Percentiles rank a stretch among this genome's conserved stretches.
Evolutionary conservation across 1,140 invertebrate species (phyloP).

Genomic region (Monomorium pharaonis): DNA sequence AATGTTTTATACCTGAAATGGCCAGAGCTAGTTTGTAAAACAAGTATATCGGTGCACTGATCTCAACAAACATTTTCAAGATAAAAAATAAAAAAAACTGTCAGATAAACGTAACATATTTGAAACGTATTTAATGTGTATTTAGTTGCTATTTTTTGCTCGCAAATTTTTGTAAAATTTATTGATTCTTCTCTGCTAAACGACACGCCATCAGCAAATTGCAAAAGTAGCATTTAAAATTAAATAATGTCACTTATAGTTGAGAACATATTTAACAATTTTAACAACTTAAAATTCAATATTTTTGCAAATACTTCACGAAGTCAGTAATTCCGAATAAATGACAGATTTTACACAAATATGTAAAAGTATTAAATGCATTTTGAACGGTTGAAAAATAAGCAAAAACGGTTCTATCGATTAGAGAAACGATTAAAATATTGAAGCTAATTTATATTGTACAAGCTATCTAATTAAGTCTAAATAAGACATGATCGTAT

Average conservation of each 20-base stretch:
- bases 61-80: not conserved
- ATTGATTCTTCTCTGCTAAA: too few relatives aligned
- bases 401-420: not conserved
- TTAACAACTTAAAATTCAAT: not conserved
- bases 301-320: not conserved
- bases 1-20: not conserved
- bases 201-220: too few relatives aligned
- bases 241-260: not conserved
- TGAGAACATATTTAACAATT: not conserved
- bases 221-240: too few relatives aligned
- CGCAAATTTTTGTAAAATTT: too few relatives aligned
- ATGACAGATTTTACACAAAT: not conserved
- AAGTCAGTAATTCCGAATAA: not conserved
- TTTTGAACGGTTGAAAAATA: not conserved
- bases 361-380: not conserved
- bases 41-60: not conserved
- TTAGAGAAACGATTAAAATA: not conserved
- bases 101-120: not conserved
- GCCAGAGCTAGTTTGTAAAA: not conserved
- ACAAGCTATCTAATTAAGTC: constrained; percentile 1
- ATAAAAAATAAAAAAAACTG: not conserved
- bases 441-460: too few relatives aligned
- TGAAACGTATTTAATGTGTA: not conserved
- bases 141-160: not conserved
- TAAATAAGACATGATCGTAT: not conserved